phyloP scores from a whole-genome alignment of 2,113 vertebrate genomes.

The Grammomys surdaster region DNA sequence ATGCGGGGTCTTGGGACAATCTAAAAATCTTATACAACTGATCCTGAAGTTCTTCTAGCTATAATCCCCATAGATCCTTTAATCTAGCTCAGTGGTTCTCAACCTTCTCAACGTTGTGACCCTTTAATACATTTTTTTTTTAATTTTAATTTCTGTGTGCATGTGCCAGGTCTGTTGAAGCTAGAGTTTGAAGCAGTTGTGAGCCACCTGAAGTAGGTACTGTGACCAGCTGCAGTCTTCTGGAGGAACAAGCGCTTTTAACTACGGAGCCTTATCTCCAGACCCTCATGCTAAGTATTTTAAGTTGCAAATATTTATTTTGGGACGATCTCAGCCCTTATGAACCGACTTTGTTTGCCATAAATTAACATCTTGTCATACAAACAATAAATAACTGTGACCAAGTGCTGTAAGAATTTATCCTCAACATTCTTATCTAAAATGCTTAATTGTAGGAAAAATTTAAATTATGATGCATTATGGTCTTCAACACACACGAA shows the following conservation, averaged over 20 bases:
- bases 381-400: not conserved
- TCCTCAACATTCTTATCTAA: not conserved
- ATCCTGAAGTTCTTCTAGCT: not conserved
- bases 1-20: not conserved
- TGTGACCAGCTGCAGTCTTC: not conserved
- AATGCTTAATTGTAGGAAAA: not conserved
- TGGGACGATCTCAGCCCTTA: constrained; percentile 6
- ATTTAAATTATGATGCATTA: not conserved
- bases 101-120: not conserved
- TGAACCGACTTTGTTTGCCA: not conserved
- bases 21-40: not conserved
- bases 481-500: not conserved
- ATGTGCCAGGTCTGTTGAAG: not conserved
- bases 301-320: constrained; percentile 38
- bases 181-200: too few species aligned
- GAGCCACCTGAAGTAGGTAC: not conserved
- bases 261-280: too few species aligned
- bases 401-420: not conserved
- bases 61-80: not conserved
- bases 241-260: not conserved
- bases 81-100: not conserved
- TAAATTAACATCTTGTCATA: not conserved
- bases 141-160: not conserved
- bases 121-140: not conserved
- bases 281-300: not conserved